Percentiles rank a stretch among this genome's conserved stretches.
phyloP scores from a whole-genome alignment of 2,797 vertebrate species.

The Pangasius larnaudii region DNA sequence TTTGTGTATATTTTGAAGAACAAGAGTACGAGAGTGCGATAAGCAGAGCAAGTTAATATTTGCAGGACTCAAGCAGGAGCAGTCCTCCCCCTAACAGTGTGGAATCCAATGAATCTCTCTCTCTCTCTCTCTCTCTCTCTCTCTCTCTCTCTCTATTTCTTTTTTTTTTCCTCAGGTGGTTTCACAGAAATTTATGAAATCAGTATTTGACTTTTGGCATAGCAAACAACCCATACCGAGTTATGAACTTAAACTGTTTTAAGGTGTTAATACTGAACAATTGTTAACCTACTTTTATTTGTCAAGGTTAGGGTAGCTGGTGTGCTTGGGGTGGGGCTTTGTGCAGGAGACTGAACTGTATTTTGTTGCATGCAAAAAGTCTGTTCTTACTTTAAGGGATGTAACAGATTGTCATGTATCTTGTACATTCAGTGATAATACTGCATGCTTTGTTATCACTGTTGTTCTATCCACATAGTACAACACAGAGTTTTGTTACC shows the following conservation, averaged over 20 bases:
- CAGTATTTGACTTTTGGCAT: constrained; percentile 27
- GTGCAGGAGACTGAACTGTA: background rate
- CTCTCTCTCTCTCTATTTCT: background rate
- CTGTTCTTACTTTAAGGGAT: background rate
- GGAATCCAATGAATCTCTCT: constrained; percentile 29
- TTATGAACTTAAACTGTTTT: background rate
- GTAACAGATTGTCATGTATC: background rate
- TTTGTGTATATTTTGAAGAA: background rate
- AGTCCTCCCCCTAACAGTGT: background rate
- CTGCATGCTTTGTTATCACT: background rate
- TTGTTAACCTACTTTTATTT: background rate
- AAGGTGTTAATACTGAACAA: background rate
- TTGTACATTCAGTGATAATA: background rate
- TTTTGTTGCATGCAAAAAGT: background rate
- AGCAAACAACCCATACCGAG: constrained; percentile 29
- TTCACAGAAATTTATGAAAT: constrained; percentile 23
- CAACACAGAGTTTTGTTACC: background rate
- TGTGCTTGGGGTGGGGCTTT: background rate
- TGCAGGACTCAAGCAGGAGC: background rate
- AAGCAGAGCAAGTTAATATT: constrained; percentile 29
- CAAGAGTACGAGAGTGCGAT: background rate
- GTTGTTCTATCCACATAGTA: background rate
- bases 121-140: background rate
- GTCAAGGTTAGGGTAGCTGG: background rate
- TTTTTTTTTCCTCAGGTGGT: background rate